Percentiles rank a stretch among this genome's conserved stretches.
These are phyloP conservation scores for Ericerus pela DNA, from an alignment of 1,140 invertebrate species.

Conservation along the genomic window DNA sequence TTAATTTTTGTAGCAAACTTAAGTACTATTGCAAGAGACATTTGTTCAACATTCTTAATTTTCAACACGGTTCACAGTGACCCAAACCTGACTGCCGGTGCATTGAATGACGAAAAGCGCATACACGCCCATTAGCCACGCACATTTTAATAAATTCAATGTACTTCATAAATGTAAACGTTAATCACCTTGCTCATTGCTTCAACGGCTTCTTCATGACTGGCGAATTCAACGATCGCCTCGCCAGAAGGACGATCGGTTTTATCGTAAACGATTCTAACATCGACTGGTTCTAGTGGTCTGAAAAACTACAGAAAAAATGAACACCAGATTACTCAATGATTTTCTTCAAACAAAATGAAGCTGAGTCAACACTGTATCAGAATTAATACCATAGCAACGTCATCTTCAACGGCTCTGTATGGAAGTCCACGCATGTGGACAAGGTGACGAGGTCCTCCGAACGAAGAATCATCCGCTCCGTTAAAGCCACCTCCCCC, in stretches of 20 bases:
- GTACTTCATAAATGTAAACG: neutral
- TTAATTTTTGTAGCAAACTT: too few relatives aligned
- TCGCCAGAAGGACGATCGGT: conserved; percentile 75
- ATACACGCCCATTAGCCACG: neutral
- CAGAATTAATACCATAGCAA: conserved; percentile 49
- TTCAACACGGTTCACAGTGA: too few relatives aligned
- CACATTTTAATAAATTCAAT: neutral
- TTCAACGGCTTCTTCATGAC: conserved; percentile 73
- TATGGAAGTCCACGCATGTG: conserved; percentile 87
- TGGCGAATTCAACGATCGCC: conserved; percentile 80
- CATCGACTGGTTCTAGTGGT: conserved; percentile 63
- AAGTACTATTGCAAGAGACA: too few relatives aligned
- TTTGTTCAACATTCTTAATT: too few relatives aligned
- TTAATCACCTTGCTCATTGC: conserved; percentile 51
- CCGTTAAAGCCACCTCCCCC: neutral
- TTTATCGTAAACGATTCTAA: conserved; percentile 66
- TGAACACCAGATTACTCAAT: conserved; percentile 5
- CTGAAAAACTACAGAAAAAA: conserved; percentile 60
- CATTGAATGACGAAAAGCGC: neutral
- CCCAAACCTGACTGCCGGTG: too few relatives aligned
- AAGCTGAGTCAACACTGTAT: too few relatives aligned
- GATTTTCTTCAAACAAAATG: neutral
- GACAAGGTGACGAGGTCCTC: conserved; percentile 44
- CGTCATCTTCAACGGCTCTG: conserved; percentile 63
- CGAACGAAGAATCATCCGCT: neutral